Base-by-base conservation (phyloP, 2,113 vertebrate species). In the Mirounga angustirostris region DNA sequence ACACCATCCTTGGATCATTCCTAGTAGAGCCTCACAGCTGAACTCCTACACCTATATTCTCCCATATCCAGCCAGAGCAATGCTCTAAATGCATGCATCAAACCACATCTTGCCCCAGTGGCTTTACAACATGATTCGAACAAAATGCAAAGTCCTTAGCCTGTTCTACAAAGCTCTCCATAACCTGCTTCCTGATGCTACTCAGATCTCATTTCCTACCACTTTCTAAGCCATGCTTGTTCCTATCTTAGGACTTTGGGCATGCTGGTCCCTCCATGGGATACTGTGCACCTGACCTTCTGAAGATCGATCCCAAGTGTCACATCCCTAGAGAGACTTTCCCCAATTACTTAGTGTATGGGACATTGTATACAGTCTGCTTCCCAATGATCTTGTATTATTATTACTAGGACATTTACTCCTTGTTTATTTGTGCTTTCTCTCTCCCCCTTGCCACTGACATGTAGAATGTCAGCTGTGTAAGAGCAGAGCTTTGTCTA, bases 41-140 rank as follows among this genome's bases (percentile, higher is more conserved):
- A 26, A 18, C 14, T 69, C 40, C 30, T n/a, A 21, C 19, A 4
- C 69, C 16, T 80, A 0, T 3, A 18, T 65, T 30, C 59, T 24
- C 84, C 78, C 52, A 69, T 16, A 9, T 36, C 18, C 26, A 63
- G 30, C 54, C 85, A 76, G 24, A 74, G 65, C 0, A 0, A 13
- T 46, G 71, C 43, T 91, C 18, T 3, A 1, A 50, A 13, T 3
- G 10, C 7, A 8, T 0, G 18, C 11, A 1, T 76, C 19, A 3
- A 21, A 12, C n/a, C 58, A 10, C 21, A 0, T 58, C 19, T 63
- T 28, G 1, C 40, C 14, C 18, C 18, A 24, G 0, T 61, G 67
- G 9, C 28, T 91, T 46, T 11, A 40, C 28, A 36, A 30, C 26
- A 16, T 2, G 22, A 21, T 56, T 22, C 76, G 28, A 92, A 24